Evolutionary conservation across 1,140 invertebrate genomes (phyloP).

Genomic region (Bombus difficillimus): DNA sequence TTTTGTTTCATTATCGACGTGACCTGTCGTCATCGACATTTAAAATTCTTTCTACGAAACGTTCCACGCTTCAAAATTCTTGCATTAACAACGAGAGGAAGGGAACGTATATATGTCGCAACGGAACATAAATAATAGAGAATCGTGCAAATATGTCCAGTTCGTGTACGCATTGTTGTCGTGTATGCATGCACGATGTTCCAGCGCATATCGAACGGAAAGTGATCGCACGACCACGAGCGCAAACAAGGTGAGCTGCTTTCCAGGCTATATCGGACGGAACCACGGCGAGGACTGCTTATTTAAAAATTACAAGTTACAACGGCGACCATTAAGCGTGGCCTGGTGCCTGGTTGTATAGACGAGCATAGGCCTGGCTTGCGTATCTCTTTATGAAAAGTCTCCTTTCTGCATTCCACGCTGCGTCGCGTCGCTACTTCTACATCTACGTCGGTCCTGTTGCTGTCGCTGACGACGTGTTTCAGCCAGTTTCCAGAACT

Average conservation of each 20-base stretch:
- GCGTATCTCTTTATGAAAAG: slow-evolving; percentile 61
- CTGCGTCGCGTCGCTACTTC: neutral
- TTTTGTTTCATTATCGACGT: too few relatives aligned
- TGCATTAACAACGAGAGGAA: neutral
- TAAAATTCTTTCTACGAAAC: too few relatives aligned
- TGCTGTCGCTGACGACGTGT: slow-evolving; percentile 60
- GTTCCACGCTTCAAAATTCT: neutral
- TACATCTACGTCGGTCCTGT: slow-evolving; percentile 27
- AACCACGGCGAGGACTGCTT: slow-evolving; percentile 58
- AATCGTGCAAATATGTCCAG: neutral
- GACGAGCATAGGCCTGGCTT: slow-evolving; percentile 51
- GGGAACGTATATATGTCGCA: neutral
- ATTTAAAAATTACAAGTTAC: slow-evolving; percentile 80
- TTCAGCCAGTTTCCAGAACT: slow-evolving; percentile 62
- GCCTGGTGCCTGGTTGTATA: slow-evolving; percentile 12
- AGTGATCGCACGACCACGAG: slow-evolving; percentile 60
- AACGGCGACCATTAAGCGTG: slow-evolving; percentile 76
- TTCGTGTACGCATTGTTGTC: slow-evolving; percentile 6
- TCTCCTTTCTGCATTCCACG: slow-evolving; percentile 70
- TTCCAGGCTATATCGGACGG: slow-evolving; percentile 37
- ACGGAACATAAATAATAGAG: slow-evolving; percentile 6
- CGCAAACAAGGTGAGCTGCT: slow-evolving; percentile 73
- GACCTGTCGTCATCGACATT: too few relatives aligned
- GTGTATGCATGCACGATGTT: neutral
- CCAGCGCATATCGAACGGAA: slow-evolving; percentile 34